Conservation (phyloP, 2,113 vertebrate species). For the Hippocampus barbouri region DNA sequence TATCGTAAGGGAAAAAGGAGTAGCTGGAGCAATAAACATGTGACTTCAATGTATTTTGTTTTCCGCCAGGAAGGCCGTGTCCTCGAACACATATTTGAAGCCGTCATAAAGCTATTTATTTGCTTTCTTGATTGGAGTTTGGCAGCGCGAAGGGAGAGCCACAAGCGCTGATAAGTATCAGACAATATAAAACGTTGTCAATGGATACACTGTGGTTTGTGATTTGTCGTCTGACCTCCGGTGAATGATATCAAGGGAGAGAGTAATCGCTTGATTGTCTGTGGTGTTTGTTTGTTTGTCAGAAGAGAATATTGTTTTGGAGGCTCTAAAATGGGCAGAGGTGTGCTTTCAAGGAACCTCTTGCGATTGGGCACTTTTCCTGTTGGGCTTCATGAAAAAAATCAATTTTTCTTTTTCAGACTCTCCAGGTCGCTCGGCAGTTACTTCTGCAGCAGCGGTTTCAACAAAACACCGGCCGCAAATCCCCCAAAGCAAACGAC, state of each 20-base stretch:
- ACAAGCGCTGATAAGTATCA: constrained; percentile 45
- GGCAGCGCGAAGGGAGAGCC: constrained; percentile 72
- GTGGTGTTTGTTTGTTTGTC: constrained; percentile 53
- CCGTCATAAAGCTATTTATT: constrained; percentile 84
- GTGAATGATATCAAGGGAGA: constrained; percentile 13
- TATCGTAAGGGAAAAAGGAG: constrained; percentile 94
- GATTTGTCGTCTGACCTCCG: constrained; percentile 55
- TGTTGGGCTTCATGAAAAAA: constrained; percentile 9
- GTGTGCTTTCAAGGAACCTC: constrained; percentile 39
- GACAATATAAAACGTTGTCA: background rate
- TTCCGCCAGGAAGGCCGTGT: constrained; percentile 88
- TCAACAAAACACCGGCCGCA: constrained; percentile 78
- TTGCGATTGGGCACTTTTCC: constrained; percentile 31
- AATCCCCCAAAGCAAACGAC: constrained; percentile 91
- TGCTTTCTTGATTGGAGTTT: constrained; percentile 62
- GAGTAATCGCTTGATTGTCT: constrained; percentile 30
- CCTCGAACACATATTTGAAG: constrained; percentile 83
- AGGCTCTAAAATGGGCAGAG: constrained; percentile 37
- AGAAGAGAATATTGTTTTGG: constrained; percentile 40
- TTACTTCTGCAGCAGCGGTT: constrained; percentile 86
- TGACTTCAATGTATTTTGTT: constrained; percentile 90
- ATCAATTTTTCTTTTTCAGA: constrained; percentile 70
- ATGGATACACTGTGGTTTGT: constrained; percentile 11
- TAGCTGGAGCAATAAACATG: constrained; percentile 92
- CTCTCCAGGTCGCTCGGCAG: constrained; percentile 92